Conservation (phyloP, 2,797 vertebrate genomes). For the Danio choprae region DNA sequence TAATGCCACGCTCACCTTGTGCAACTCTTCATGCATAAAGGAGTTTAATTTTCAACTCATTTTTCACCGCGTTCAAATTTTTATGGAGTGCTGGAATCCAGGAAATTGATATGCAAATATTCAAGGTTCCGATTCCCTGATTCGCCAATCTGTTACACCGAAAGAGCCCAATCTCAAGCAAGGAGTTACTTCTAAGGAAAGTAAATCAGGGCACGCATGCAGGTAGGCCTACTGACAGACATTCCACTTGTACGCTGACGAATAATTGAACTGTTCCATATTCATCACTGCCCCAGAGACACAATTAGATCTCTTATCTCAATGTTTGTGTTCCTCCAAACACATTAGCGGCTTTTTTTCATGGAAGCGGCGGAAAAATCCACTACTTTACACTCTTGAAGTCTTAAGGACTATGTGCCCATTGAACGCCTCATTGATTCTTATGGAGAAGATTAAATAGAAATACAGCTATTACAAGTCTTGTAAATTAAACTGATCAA, state of each 20-base stretch:
- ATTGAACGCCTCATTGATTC: conserved; percentile 19
- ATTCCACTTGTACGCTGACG: conserved; percentile 22
- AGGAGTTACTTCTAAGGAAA: conserved; percentile 43
- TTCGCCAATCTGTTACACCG: conserved; percentile 36
- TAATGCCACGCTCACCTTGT: conserved; percentile 11
- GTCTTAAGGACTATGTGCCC: background rate
- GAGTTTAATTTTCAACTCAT: conserved; percentile 26
- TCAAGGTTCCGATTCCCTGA: conserved; percentile 44
- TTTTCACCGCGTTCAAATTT: conserved; percentile 20
- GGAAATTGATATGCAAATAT: conserved; percentile 44
- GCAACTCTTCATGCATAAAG: conserved; percentile 33
- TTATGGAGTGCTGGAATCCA: conserved; percentile 17
- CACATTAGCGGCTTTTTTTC: conserved; percentile 38
- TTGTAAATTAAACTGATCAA: conserved; percentile 23
- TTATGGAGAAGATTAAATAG: conserved; percentile 14
- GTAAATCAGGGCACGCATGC: conserved; percentile 45
- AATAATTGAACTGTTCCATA: conserved; percentile 56
- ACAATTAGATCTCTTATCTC: conserved; percentile 73
- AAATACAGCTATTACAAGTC: background rate
- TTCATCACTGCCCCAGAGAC: conserved; percentile 72
- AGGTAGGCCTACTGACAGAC: conserved; percentile 48
- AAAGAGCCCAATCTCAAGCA: conserved; percentile 25
- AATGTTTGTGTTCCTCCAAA: conserved; percentile 45
- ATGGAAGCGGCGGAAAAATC: conserved; percentile 1
- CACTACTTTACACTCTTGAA: background rate